These are phyloP conservation scores for Cephalophus harveyi DNA, from an alignment of 2,113 vertebrate species.

Conservation along the genomic window DNA sequence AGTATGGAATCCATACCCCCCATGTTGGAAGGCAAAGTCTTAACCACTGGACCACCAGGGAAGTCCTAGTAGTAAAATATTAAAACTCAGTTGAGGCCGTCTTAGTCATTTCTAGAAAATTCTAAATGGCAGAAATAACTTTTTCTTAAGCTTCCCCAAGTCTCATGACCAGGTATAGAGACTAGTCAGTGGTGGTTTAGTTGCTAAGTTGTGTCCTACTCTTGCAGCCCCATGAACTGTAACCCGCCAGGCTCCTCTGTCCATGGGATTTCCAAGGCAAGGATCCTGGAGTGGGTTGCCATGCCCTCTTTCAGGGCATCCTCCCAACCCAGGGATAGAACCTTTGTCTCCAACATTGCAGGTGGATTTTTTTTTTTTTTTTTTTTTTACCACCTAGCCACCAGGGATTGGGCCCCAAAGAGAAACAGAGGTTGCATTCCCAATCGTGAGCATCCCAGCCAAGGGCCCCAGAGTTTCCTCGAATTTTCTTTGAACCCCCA, in stretches of 20 bases:
- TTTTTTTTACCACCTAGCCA: neutral
- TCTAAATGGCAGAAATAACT: neutral
- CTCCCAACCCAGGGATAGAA: neutral
- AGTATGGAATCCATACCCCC: neutral
- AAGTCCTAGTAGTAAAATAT: neutral
- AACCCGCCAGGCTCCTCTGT: neutral
- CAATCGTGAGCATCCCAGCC: neutral
- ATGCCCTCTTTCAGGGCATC: neutral
- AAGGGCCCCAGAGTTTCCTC: neutral
- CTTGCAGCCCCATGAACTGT: neutral
- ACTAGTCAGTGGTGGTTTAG: neutral
- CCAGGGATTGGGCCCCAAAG: neutral
- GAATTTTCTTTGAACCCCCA: neutral
- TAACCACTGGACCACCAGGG: neutral
- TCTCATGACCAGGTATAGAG: neutral
- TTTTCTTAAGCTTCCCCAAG: neutral
- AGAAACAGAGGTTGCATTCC: neutral
- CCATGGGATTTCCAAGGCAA: neutral
- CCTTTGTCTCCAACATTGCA: neutral
- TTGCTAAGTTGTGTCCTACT: neutral
- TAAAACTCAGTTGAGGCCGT: neutral
- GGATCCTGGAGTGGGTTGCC: neutral
- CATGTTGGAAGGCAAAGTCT: neutral
- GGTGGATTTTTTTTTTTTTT: neutral
- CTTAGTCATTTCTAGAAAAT: neutral